Evolutionary conservation across 2,888 invertebrate species (phyloP), one percentile per base, ranked within the genome.

Genomic region (Pantelozetes paolii): DNA sequence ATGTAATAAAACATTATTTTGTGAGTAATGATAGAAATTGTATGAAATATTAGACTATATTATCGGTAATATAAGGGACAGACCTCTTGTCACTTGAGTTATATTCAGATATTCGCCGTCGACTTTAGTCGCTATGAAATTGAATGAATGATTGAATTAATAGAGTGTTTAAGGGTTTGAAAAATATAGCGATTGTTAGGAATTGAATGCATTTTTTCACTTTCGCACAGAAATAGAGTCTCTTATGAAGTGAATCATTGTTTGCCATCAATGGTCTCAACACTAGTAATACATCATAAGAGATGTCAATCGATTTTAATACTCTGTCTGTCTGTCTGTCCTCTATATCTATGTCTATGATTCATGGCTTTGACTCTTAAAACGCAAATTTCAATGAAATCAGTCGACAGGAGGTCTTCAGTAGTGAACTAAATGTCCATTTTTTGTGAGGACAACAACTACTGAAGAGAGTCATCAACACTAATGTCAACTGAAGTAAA

Each of bases 91-190:
- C 18, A 78, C 78, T 76, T 78, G 78, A 71, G 76, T 78, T 45
- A 79, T 78, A 69, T 79, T 79, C 28, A 79, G 72, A 71, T 76
- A 78, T 71, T 79, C 78, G 6, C 79, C 78, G 70, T 78, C 78
- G 8, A 78, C 78, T 76, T 74, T 72, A 15, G 71, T 69, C 5
- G 77, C 77, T 78, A 50, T 59, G 6, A 23, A 42, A 72, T 26
- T 15, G 45, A 48, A 45, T 36, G 18, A 73, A 54, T 50, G n/a
- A 40, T 62, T 59, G 32, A n/a, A 36, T 40, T 45, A 26, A 72
- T 20, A 30, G 32, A 28, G 28, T 26, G 48, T 20, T 64, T 57
- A 11, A 18, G 57, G 11, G 28, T 8, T 20, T 28, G 45, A 71
- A 54, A 32, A 32, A 54, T 71, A 64, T 15, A 26, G 20, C 23